Percentiles rank a stretch among this genome's conserved stretches.
Evolutionary conservation across 2,888 invertebrate species (phyloP).

Genomic region (Glaucopsyche alexis): DNA sequence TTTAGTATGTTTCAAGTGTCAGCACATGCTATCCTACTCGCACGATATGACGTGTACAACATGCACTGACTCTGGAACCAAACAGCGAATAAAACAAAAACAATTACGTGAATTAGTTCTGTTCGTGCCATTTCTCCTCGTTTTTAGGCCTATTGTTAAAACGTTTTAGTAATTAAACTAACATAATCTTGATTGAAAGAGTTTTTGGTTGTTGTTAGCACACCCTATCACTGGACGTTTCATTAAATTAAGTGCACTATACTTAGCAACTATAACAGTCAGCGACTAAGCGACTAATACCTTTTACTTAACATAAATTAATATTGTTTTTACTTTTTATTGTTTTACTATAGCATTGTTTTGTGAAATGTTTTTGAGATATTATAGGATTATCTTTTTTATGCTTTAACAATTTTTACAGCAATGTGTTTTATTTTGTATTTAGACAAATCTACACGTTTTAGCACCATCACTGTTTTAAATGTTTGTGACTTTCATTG

Average conservation of each 20-base stretch:
- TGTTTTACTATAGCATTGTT: background rate
- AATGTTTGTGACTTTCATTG: background rate
- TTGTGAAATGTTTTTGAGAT: no score
- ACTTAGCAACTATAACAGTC: background rate
- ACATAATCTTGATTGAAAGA: conserved; percentile 31
- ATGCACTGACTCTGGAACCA: no score
- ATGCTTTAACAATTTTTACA: background rate
- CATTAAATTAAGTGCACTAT: conserved; percentile 51
- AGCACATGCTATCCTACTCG: no score
- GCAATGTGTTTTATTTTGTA: background rate
- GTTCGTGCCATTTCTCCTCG: conserved; percentile 28
- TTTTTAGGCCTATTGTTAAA: background rate
- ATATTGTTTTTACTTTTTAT: background rate
- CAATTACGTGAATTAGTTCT: no score
- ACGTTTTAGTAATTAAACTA: conserved; percentile 28
- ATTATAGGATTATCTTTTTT: background rate
- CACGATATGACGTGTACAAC: no score
- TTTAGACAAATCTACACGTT: no score
- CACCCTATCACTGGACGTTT: conserved; percentile 46
- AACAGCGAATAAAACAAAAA: no score
- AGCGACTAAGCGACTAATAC: background rate
- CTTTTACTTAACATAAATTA: conserved; percentile 8
- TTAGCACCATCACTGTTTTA: no score
- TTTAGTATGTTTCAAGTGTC: no score
- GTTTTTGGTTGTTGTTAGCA: conserved; percentile 40